Percentiles rank a stretch among this genome's conserved stretches.
Conservation (phyloP, 37 sponge, comb jelly and placozoan species). For the Oopsacas minuta region DNA sequence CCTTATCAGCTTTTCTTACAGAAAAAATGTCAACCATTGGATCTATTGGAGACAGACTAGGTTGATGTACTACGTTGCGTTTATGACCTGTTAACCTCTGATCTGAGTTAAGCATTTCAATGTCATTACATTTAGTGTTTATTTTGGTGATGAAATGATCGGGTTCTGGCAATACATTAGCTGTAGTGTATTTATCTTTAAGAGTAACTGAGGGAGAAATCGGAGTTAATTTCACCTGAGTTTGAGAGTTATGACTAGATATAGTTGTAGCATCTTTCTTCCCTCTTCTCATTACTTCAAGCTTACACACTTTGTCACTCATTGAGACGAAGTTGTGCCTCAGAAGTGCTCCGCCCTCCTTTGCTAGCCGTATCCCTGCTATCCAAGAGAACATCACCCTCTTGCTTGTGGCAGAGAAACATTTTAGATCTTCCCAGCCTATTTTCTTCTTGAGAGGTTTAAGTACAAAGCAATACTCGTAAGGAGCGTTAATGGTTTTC, state of each 20-base stretch:
- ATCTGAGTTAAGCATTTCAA: background rate
- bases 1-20: too few species aligned
- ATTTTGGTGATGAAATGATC: constrained; percentile 5
- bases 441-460: constrained; percentile 34
- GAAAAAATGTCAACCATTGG: too few species aligned
- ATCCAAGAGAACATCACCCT: constrained; percentile 44
- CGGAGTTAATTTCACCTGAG: constrained; percentile 53
- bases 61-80: too few species aligned
- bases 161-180: too few species aligned
- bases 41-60: too few species aligned
- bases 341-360: background rate
- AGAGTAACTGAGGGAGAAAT: constrained; percentile 16
- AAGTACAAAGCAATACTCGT: constrained; percentile 59
- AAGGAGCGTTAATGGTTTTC: constrained; percentile 53
- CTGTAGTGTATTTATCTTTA: background rate
- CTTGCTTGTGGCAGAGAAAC: constrained; percentile 51
- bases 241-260: constrained; percentile 39
- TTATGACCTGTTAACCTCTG: too few species aligned
- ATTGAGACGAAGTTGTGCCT: constrained; percentile 24
- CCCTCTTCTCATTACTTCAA: too few species aligned
- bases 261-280: too few species aligned
- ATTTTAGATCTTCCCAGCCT: constrained; percentile 35
- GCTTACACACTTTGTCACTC: too few species aligned
- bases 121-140: background rate
- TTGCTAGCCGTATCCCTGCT: constrained; percentile 69